A percentile compares a stretch with the other conserved stretches of the same genome.
phyloP scores from a whole-genome alignment of 2,797 vertebrate genomes.

The Urophycis tenuis region DNA sequence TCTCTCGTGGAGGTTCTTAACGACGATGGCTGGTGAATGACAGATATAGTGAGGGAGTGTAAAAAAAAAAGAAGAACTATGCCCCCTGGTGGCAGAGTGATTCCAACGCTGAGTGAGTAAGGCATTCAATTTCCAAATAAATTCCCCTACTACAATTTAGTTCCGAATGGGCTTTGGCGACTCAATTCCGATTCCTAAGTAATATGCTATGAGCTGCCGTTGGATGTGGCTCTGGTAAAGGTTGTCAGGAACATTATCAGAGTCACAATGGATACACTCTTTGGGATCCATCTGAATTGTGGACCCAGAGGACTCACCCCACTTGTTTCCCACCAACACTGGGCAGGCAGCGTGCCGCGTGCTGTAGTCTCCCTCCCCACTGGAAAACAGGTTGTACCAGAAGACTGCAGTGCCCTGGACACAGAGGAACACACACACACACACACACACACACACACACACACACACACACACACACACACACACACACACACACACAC shows the following conservation, averaged over 20 bases:
- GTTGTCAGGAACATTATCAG: neutral
- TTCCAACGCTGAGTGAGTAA: no score
- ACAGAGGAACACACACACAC: neutral
- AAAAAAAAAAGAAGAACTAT: neutral
- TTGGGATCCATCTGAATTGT: neutral
- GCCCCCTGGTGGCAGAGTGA: no score
- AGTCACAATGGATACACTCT: neutral
- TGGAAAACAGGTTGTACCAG: conserved; percentile 97
- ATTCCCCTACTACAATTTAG: neutral
- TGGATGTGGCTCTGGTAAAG: neutral
- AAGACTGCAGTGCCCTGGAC: conserved; percentile 88
- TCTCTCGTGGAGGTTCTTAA: no score
- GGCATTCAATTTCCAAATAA: neutral
- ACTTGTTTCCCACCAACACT: conserved; percentile 96
- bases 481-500: neutral
- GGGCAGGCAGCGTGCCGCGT: conserved; percentile 95
- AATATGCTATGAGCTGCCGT: neutral
- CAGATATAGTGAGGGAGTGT: neutral
- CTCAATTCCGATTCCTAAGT: neutral
- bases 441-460: conserved; percentile 3
- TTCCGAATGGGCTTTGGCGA: neutral
- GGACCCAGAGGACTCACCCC: conserved; percentile 76
- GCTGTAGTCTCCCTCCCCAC: conserved; percentile 96
- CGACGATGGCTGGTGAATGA: no score
- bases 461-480: conserved; percentile 12